Base-by-base conservation (phyloP, 2,113 vertebrate species). In the Cygnus buccinator region DNA sequence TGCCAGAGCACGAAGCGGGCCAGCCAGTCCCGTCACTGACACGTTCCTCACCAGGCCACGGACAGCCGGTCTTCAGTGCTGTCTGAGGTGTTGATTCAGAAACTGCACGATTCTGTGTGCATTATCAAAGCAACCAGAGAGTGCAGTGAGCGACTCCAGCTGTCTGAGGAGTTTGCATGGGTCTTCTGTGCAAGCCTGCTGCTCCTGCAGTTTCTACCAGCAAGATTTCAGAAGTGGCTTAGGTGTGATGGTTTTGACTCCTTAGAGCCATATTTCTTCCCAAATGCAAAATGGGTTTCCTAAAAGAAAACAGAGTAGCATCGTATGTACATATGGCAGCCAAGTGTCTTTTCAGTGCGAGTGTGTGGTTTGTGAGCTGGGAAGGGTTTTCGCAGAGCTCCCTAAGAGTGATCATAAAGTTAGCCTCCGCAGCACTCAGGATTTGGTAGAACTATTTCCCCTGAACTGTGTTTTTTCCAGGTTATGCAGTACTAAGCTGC, bases 71-170 rank as follows among this genome's bases (percentile, higher is more conserved):
- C 76, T 23, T 15, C 13, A 2, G 41, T 4, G n/a, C 23, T 3
- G 11, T 29, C 22, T 3, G 14, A 23, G 50, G 25, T 35, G 23
- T 6, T 35, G 67, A 13, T 19, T 6, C 23, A 19, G 58, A 23
- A 48, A 5, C 48, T 3, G 31, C 58, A 3, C 6, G 0, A 18
- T 18, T 41, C 46, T 28, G 57, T 23, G 0, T 8, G 11, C 33
- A 1, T 28, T 13, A 39, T 16, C 39, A 11, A 19, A 44, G 57
- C 46, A n/a, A 3, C 26, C 10, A 3, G 21, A 22, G 43, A 22
- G 35, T 2, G 11, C 4, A 0, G 20, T 1, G 17, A 20, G 50
- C 2, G 8, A 5, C 31, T 10, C 18, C 6, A 3, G 58, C 39
- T 7, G 13, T 7, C 2, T 2, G 3, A 63, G 58, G 48, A 35